Base-by-base conservation (phyloP, 2,888 invertebrate genomes). In the Tineola bisselliella region DNA sequence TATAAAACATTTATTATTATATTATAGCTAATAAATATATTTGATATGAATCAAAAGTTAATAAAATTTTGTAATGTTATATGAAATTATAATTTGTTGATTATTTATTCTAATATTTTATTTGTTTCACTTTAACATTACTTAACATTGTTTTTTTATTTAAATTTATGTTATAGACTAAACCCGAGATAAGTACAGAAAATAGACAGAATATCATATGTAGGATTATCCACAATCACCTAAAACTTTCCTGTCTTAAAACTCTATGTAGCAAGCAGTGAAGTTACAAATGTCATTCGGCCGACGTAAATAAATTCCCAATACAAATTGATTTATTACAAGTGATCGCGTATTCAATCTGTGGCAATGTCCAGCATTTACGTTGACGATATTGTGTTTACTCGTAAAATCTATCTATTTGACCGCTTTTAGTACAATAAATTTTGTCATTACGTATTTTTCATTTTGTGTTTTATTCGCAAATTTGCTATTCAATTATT, bases 281-380 rank as follows among this genome's bases (percentile, higher is more conserved):
- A 65, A 68, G 71, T 71, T 67, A 73, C 74, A 73, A 76, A 76
- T 73, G 73, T 75, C 73, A 65, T 64, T 63, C 67, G 67, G 65
- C 67, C 69, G 71, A 69, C 68, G 68, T 70, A 75, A 75, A 77
- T 77, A 76, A 74, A 74, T 74, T 70, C 69, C 65, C 67, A 65
- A 68, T 68, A 73, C 69, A 70, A 74, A 79, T 75, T 76, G 74
- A 76, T 78, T 76, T 76, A 77, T 72, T 68, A 66, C 61, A 65
- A 66, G 68, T 68, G 61, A 59, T 62, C 59, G 66, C 67, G 65
- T 66, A 68, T 66, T 64, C 69, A 68, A 69, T 71, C 66, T 66
- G 67, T 65, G 61, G 68, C 70, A 68, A 71, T 69, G 69, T 68
- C 67, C 68, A 64, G 66, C 64, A 68, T 65, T 69, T 68, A 60